Evolutionary conservation across 2,888 invertebrate species (phyloP).

Genomic region (Yponomeuta plumbellus): DNA sequence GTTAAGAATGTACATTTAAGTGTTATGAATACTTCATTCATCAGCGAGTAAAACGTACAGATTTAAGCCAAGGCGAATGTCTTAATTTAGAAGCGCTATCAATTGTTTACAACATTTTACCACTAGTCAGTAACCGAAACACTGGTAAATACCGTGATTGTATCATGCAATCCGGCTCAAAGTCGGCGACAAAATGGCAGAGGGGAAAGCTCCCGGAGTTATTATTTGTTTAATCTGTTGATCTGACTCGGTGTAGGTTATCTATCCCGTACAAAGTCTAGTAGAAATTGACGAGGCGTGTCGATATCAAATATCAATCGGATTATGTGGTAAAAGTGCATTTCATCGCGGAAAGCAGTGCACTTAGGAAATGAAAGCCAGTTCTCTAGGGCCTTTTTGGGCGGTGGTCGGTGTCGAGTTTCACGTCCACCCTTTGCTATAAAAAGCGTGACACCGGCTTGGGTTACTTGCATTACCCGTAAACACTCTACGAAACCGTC

Average conservation of each 20-base stretch:
- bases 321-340: slow-evolving; percentile 40
- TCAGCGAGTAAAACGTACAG: background rate
- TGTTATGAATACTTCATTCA: background rate
- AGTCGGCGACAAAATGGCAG: slow-evolving; percentile 13
- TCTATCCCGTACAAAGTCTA: background rate
- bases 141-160: slow-evolving; percentile 49
- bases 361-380: slow-evolving; percentile 69
- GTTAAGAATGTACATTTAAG: background rate
- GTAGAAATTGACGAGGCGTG: slow-evolving; percentile 16
- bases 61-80: slow-evolving; percentile 28
- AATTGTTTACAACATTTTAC: slow-evolving; percentile 33
- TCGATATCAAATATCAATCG: slow-evolving; percentile 12
- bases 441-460: slow-evolving; percentile 56
- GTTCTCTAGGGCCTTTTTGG: slow-evolving; percentile 24
- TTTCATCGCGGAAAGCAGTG: slow-evolving; percentile 43
- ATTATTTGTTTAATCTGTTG: background rate
- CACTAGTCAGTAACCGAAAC: slow-evolving; percentile 26
- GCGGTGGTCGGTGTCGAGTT: slow-evolving; percentile 59
- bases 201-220: background rate
- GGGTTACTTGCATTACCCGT: slow-evolving; percentile 50
- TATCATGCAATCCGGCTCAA: slow-evolving; percentile 33
- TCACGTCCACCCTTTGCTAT: slow-evolving; percentile 61
- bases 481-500: slow-evolving; percentile 31
- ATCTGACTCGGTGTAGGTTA: background rate
- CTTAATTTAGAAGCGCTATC: slow-evolving; percentile 28